Evolutionary conservation across 2,797 vertebrate species (phyloP).

Genomic region (Ispidina lecontei): DNA sequence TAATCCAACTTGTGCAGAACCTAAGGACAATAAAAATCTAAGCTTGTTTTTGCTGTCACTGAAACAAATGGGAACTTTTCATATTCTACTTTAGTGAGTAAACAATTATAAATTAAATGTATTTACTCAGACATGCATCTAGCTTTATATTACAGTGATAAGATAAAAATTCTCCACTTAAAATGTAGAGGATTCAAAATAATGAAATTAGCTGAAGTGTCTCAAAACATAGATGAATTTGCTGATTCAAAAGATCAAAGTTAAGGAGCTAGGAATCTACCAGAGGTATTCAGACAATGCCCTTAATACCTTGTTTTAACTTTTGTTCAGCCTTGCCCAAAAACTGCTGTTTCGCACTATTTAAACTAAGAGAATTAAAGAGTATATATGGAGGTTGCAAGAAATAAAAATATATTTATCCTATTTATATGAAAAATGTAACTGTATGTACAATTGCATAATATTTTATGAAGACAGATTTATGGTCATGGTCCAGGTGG

Average conservation of each 20-base stretch:
- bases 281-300: neutral
- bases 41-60: neutral
- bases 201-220: neutral
- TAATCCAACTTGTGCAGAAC: neutral
- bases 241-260: neutral
- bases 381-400: rapidly evolving
- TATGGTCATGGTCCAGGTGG: neutral
- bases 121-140: neutral
- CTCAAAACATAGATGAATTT: neutral
- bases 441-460: neutral
- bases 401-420: neutral
- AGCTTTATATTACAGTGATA: neutral
- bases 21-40: neutral
- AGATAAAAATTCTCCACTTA: neutral
- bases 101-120: neutral
- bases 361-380: neutral
- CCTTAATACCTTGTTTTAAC: neutral
- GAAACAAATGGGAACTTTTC: neutral
- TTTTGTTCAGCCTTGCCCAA: neutral
- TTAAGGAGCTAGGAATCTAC: neutral
- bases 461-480: neutral
- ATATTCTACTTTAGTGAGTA: neutral
- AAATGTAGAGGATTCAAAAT: neutral
- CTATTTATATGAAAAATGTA: neutral
- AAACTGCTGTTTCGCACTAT: neutral